Conservation (phyloP, 2,113 vertebrate genomes). For the Nicator chloris region DNA sequence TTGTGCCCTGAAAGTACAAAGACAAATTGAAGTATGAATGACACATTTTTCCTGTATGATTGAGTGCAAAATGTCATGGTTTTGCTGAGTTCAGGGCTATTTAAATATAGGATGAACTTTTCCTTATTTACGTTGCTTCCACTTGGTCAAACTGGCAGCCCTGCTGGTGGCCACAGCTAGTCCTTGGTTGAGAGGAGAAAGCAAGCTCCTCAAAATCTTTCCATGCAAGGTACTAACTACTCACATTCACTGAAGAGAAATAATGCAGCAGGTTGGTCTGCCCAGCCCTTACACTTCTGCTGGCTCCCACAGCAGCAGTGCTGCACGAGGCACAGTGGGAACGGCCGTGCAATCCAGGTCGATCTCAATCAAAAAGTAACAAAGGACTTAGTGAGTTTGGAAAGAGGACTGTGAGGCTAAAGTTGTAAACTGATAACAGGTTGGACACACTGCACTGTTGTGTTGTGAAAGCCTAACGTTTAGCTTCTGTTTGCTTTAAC, state of each 20-base stretch:
- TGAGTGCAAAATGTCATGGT: background rate
- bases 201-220: background rate
- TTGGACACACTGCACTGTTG: slow-evolving; percentile 3
- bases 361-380: background rate
- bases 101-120: background rate
- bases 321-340: background rate
- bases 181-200: background rate
- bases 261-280: background rate
- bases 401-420: slow-evolving; percentile 18
- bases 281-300: background rate
- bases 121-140: background rate
- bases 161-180: background rate
- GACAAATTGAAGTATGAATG: background rate
- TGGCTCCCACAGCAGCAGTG: background rate
- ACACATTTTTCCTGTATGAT: background rate
- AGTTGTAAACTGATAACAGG: slow-evolving; percentile 47
- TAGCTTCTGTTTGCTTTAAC: slow-evolving; percentile 50
- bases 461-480: slow-evolving; percentile 17
- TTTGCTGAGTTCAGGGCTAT: background rate
- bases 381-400: slow-evolving; percentile 20
- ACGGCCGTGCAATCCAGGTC: background rate
- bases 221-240: background rate
- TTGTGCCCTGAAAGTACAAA: background rate
- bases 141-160: background rate
- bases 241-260: background rate